Evolutionary conservation across 2,113 vertebrate genomes (phyloP).

Genomic region (Dolichallabes microphthalmus): DNA sequence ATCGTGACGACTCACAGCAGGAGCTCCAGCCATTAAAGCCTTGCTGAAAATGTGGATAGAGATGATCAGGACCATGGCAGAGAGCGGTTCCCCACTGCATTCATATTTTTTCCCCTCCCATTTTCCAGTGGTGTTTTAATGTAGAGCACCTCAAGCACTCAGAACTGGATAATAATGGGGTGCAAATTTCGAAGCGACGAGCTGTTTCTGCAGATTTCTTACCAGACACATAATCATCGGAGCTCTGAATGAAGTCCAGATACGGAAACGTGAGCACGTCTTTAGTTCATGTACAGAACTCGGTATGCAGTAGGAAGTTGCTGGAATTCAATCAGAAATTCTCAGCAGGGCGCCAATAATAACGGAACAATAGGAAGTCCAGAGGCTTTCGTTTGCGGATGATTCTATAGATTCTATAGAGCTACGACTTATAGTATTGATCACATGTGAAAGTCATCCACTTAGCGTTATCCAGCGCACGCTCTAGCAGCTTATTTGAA

Average conservation of each 20-base stretch:
- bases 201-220: background rate
- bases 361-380: background rate
- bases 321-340: background rate
- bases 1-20: constrained; percentile 4
- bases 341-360: background rate
- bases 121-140: background rate
- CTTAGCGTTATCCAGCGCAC: background rate
- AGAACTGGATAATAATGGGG: background rate
- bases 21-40: background rate
- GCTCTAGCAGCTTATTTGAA: background rate
- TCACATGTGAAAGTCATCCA: background rate
- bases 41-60: constrained; percentile 1
- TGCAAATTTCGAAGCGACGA: background rate
- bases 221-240: background rate
- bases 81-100: background rate
- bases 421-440: too few species aligned
- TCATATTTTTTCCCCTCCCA: background rate
- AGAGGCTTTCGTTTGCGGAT: background rate
- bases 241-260: background rate
- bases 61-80: background rate
- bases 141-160: background rate
- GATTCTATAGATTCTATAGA: background rate
- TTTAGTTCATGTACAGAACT: background rate
- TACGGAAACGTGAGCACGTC: background rate
- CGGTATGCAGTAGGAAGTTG: background rate